These are phyloP conservation scores for Paradoxurus hermaphroditus DNA, from an alignment of 2,113 vertebrate species.

Conservation along the genomic window DNA sequence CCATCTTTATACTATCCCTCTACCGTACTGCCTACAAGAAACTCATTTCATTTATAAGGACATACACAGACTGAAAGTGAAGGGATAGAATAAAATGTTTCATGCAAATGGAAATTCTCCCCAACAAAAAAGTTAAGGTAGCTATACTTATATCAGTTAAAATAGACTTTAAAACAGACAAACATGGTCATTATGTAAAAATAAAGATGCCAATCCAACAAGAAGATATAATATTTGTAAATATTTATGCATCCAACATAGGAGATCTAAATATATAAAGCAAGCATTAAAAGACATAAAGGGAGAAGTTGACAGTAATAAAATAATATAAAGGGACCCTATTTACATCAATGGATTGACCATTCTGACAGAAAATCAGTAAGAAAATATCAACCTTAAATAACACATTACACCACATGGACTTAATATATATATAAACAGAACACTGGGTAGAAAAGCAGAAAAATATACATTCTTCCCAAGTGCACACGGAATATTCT, in stretches of 20 bases:
- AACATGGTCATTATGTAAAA: background rate
- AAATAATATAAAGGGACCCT: background rate
- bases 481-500: background rate
- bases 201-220: background rate
- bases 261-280: background rate
- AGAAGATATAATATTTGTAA: background rate
- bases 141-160: background rate
- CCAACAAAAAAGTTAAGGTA: background rate
- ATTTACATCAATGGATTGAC: background rate
- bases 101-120: background rate
- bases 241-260: background rate
- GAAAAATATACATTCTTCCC: background rate
- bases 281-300: background rate
- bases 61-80: background rate
- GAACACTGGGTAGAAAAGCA: background rate
- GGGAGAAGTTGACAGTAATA: background rate
- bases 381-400: background rate
- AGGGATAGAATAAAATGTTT: background rate
- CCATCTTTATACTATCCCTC: background rate
- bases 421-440: background rate
- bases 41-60: background rate
- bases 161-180: background rate
- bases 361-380: background rate
- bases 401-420: background rate
- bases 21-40: background rate